Evolutionary conservation across 2,113 vertebrate species (phyloP).

Genomic region (Pterocles burchelli): DNA sequence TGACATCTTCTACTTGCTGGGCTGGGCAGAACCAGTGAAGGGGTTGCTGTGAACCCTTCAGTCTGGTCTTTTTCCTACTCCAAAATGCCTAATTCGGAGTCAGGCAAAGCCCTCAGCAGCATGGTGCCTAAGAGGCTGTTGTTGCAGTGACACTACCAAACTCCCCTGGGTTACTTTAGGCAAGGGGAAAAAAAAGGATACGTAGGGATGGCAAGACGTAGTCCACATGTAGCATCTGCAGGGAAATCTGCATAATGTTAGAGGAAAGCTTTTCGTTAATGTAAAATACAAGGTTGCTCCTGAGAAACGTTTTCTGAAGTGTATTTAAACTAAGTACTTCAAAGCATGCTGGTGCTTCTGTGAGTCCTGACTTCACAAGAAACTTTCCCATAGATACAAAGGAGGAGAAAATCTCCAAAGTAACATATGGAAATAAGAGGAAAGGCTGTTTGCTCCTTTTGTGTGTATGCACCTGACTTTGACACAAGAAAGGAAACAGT

Average conservation of each 20-base stretch:
- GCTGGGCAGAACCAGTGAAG: background rate
- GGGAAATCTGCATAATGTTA: constrained; percentile 16
- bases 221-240: background rate
- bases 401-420: constrained; percentile 9
- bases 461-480: background rate
- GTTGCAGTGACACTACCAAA: background rate
- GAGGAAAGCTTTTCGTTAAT: constrained; percentile 23
- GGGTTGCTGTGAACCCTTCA: background rate
- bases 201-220: background rate
- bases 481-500: background rate
- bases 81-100: background rate
- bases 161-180: background rate
- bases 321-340: constrained; percentile 31
- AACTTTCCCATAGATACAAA: background rate
- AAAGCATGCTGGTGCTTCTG: background rate
- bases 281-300: constrained; percentile 19
- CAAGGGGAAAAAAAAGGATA: background rate
- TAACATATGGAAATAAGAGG: background rate
- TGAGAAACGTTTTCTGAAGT: constrained; percentile 37
- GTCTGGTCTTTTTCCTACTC: background rate
- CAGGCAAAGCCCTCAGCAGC: background rate
- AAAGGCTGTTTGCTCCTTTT: constrained; percentile 22
- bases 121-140: background rate
- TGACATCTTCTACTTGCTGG: background rate
- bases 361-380: background rate